These are phyloP conservation scores for Macrotus californicus DNA, from an alignment of 2,113 vertebrate genomes.

Conservation along the genomic window DNA sequence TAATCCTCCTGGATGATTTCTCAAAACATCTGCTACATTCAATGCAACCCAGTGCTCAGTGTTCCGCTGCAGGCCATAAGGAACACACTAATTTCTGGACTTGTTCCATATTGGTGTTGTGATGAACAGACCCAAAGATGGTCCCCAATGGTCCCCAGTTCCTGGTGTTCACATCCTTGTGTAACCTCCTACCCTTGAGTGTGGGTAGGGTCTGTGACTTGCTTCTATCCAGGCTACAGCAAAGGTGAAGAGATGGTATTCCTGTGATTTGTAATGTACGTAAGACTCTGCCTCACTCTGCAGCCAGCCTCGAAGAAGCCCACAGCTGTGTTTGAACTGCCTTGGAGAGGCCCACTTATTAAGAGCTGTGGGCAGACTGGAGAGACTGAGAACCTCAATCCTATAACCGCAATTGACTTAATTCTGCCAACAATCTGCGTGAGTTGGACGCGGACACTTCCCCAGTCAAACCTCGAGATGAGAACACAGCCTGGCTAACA, in stretches of 20 bases:
- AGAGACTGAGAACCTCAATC: background rate
- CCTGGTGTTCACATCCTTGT: background rate
- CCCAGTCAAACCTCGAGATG: background rate
- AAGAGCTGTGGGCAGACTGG: background rate
- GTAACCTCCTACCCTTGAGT: background rate
- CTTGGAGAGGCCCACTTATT: background rate
- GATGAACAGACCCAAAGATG: background rate
- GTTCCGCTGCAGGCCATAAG: background rate
- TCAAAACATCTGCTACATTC: background rate
- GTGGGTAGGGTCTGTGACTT: background rate
- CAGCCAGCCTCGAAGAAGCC: background rate
- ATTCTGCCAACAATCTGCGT: background rate
- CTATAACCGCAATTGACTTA: background rate
- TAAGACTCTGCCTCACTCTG: background rate
- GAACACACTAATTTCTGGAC: background rate
- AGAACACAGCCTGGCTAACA: background rate
- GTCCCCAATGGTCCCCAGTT: background rate
- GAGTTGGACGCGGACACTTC: background rate
- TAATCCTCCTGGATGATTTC: background rate
- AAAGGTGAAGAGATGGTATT: background rate
- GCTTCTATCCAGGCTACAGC: background rate
- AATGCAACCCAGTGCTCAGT: background rate
- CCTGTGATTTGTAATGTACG: background rate
- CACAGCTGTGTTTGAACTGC: background rate
- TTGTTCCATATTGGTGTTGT: background rate